Evolutionary conservation across 2,113 vertebrate genomes (phyloP), one percentile per base, ranked within the genome.

Genomic region (Nettapus auritus): DNA sequence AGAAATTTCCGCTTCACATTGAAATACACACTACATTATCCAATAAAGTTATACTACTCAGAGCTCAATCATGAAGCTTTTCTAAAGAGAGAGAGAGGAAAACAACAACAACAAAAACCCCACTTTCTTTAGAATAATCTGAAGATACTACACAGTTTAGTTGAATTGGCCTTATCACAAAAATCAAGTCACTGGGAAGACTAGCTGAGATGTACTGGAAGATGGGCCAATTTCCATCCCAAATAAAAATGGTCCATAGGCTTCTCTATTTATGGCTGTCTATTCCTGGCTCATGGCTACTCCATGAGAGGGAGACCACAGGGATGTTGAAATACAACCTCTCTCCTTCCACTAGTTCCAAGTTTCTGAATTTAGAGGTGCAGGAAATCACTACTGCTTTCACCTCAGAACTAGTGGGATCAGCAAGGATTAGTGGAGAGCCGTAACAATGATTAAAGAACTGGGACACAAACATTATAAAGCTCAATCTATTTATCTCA

Each of bases 1-100:
- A 70, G 68, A 33, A 5, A 19, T 42, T 88, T 83, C 67, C 82
- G 22, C 28, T 80, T 69, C 22, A 6, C 42, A 33, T 33, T 53
- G 77, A 33, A 84, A 18, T 12, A 48, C 31, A 28, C 4, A 21
- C 26, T 19, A 1, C n/a, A 8, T 0, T 31, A 82, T 28, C 57
- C 1, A 0, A 82, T 3, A 77, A 79, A 40, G 40, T 10, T 50
- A 0, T 38, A 34, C 6, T 18, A 9, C 38, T 53, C 40, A 56
- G 8, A 50, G 15, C 10, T 57, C 70, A 80, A 57, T 53, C 29
- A 34, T 36, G 26, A 33, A 36, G 34, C 11, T 60, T 40, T 57
- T 77, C 53, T 38, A 62, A 34, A 62, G 15, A 62, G 23, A 62
- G 59, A 22, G 33, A 59, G 13, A n/a, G 33, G 8, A 33, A 59